Evolutionary conservation across 2,888 invertebrate genomes (phyloP).

Genomic region (Drosophila planitibia): DNA sequence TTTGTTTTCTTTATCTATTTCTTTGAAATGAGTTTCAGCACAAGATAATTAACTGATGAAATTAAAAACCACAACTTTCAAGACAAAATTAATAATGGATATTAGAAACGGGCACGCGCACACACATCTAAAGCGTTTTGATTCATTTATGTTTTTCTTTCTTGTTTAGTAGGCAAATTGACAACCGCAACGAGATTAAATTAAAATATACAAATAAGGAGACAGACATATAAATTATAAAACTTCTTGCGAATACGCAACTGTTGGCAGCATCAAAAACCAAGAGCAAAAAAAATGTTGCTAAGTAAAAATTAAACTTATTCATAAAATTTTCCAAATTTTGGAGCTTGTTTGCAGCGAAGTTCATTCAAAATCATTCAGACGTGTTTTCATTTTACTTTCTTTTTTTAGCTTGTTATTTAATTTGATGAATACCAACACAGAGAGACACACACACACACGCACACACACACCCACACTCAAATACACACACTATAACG

Average conservation of each 20-base stretch:
- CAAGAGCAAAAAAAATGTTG: conserved; percentile 47
- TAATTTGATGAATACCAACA: conserved; percentile 35
- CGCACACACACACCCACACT: neutral
- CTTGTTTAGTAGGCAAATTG: conserved; percentile 38
- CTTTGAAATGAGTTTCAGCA: conserved; percentile 31
- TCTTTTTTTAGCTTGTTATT: conserved; percentile 45
- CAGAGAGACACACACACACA: conserved; percentile 8
- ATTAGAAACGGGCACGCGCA: conserved; percentile 57
- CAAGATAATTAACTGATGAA: conserved; percentile 49
- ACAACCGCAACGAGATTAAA: conserved; percentile 46
- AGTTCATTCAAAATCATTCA: conserved; percentile 56
- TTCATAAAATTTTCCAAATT: neutral
- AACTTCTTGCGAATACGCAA: conserved; percentile 27
- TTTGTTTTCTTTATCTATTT: conserved; percentile 7
- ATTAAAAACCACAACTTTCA: conserved; percentile 58
- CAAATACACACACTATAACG: conserved; percentile 9
- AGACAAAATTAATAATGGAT: conserved; percentile 61
- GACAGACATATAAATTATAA: conserved; percentile 47
- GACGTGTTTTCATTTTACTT: conserved; percentile 25
- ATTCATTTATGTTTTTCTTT: conserved; percentile 12
- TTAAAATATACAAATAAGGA: conserved; percentile 28
- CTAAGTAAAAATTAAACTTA: conserved; percentile 33
- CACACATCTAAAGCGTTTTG: conserved; percentile 70
- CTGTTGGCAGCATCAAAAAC: conserved; percentile 55
- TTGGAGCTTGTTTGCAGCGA: neutral